Percentiles rank a stretch among this genome's conserved stretches.
These are phyloP conservation scores for Petaurus breviceps DNA, from an alignment of 2,113 vertebrate genomes.

Conservation along the genomic window DNA sequence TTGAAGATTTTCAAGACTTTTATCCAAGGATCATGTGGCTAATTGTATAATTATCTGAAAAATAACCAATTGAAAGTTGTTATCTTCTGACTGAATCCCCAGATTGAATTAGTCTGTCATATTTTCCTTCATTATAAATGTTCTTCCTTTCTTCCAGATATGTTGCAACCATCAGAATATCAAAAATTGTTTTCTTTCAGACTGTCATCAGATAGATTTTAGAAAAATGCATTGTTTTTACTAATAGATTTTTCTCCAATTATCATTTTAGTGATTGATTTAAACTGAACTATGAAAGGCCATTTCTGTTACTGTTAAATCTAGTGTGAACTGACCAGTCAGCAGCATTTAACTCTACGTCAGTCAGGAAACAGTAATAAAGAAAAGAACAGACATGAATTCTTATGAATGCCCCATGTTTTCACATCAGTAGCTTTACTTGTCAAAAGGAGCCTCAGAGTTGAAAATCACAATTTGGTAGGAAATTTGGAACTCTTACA, in stretches of 20 bases:
- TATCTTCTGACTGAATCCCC: slow-evolving; percentile 19
- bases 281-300: not conserved
- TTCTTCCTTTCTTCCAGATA: slow-evolving; percentile 1
- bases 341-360: slow-evolving; percentile 36
- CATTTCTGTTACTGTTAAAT: slow-evolving; percentile 31
- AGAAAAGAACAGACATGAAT: not conserved
- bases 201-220: slow-evolving; percentile 35
- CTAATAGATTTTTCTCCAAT: slow-evolving; percentile 12
- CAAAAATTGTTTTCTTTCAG: slow-evolving; percentile 13
- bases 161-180: slow-evolving; percentile 26
- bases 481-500: not conserved
- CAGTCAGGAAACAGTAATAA: not conserved
- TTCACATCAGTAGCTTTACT: slow-evolving; percentile 38
- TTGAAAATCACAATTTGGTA: slow-evolving; percentile 5
- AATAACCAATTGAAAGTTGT: slow-evolving; percentile 31
- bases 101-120: slow-evolving; percentile 13
- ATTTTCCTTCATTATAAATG: slow-evolving; percentile 3
- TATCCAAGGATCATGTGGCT: not conserved
- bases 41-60: slow-evolving; percentile 38
- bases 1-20: not conserved
- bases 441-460: not conserved
- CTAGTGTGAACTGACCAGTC: slow-evolving; percentile 12
- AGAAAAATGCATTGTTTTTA: slow-evolving; percentile 1
- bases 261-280: slow-evolving; percentile 48
- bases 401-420: not conserved